Evolutionary conservation across 1,140 invertebrate species (phyloP).

Genomic region (Orchesella cincta): DNA sequence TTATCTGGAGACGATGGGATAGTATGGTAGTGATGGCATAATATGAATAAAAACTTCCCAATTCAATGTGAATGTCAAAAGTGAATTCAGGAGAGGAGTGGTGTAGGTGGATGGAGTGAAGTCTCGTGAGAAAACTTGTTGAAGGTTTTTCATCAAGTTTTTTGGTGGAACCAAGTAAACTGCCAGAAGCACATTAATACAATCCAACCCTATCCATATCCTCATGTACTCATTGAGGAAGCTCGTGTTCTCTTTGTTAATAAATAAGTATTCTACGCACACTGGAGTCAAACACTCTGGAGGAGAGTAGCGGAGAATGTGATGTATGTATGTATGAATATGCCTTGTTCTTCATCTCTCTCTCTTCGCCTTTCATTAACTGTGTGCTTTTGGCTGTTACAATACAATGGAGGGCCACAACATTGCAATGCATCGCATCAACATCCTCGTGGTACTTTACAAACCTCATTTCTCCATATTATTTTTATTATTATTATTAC

Average conservation of each 20-base stretch:
- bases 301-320: too few species aligned
- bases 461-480: neutral
- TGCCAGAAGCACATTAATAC: neutral
- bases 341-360: neutral
- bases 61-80: too few species aligned
- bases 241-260: too few species aligned
- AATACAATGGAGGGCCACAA: neutral
- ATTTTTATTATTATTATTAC: slow-evolving; percentile 1
- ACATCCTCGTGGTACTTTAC: neutral
- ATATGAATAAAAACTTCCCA: too few species aligned
- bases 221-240: neutral
- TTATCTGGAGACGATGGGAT: too few species aligned
- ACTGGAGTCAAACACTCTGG: too few species aligned
- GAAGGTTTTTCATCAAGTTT: slow-evolving; percentile 9
- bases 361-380: neutral
- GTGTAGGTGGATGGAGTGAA: neutral
- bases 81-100: too few species aligned
- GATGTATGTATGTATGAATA: too few species aligned
- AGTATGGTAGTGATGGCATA: too few species aligned
- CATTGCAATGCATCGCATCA: neutral
- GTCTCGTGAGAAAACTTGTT: slow-evolving; percentile 18
- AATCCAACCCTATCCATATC: neutral
- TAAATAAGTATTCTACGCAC: too few species aligned
- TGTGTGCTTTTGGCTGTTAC: neutral
- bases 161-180: slow-evolving; percentile 3